Percentiles rank a stretch among this genome's conserved stretches.
These are phyloP conservation scores for Entomyzon cyanotis DNA, from an alignment of 2,113 vertebrate genomes.

Conservation along the genomic window DNA sequence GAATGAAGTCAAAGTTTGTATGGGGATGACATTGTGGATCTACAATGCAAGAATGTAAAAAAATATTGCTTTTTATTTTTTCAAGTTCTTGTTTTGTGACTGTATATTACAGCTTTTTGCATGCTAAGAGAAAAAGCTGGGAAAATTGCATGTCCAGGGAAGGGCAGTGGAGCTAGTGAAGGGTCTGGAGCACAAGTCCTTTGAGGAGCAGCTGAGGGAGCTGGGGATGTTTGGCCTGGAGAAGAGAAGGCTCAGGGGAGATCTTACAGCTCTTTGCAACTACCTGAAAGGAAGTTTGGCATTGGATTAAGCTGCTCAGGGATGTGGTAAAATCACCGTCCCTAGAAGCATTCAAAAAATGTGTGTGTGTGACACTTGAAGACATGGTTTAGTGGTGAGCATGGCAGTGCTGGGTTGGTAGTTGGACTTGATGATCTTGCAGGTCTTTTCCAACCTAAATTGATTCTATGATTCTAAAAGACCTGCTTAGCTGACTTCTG, in stretches of 20 bases:
- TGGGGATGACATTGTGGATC: neutral
- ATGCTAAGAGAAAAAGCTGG: neutral
- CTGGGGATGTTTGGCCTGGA: neutral
- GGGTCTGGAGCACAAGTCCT: neutral
- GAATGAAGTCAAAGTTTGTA: neutral
- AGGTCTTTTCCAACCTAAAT: neutral
- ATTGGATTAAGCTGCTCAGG: neutral
- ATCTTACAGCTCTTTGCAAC: neutral
- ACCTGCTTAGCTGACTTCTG: neutral
- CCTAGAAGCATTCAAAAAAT: neutral
- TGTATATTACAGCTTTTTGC: neutral
- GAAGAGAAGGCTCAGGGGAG: neutral
- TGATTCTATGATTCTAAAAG: neutral
- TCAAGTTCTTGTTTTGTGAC: neutral
- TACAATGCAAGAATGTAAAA: neutral
- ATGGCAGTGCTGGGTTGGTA: neutral
- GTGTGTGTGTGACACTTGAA: neutral
- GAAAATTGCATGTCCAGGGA: neutral
- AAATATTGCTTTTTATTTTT: neutral
- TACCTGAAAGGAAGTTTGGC: neutral
- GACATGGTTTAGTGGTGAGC: neutral
- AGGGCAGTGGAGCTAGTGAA: accelerated
- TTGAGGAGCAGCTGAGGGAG: neutral
- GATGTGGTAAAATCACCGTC: neutral
- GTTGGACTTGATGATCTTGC: neutral